A percentile compares a stretch with the other conserved stretches of the same genome.
Evolutionary conservation across 1,140 invertebrate species (phyloP).

Genomic region (Calosoma granatense): DNA sequence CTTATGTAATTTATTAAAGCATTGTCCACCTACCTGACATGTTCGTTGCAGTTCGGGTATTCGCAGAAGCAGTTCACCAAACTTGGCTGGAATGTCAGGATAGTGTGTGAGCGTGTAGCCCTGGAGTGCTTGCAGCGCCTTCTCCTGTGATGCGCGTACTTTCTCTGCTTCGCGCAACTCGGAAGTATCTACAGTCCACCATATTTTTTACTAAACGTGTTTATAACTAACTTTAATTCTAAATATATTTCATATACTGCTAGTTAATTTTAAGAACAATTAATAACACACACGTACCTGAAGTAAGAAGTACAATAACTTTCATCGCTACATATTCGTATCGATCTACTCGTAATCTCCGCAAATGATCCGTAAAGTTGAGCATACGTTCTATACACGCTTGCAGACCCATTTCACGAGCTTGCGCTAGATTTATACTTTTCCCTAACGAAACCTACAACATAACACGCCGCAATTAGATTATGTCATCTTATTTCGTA

Average conservation of each 20-base stretch:
- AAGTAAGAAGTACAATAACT: conserved; percentile 86
- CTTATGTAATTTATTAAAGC: conserved; percentile 9
- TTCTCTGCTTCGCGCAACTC: conserved; percentile 85
- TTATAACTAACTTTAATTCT: background rate
- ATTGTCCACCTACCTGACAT: conserved; percentile 61
- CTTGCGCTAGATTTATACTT: conserved; percentile 38
- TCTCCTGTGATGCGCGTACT: conserved; percentile 86
- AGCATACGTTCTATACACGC: conserved; percentile 89
- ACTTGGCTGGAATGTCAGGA: conserved; percentile 86
- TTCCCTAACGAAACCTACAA: conserved; percentile 31
- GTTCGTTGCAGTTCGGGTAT: conserved; percentile 91
- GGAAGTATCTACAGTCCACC: conserved; percentile 75
- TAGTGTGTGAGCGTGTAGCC: conserved; percentile 87
- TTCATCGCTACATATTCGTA: conserved; percentile 97
- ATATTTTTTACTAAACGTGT: too few species aligned
- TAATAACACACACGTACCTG: conserved; percentile 52
- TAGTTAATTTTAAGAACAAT: background rate
- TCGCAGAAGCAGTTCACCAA: conserved; percentile 83
- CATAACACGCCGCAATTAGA: too few species aligned
- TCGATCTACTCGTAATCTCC: conserved; percentile 82
- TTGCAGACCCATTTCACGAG: conserved; percentile 41
- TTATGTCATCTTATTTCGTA: too few species aligned
- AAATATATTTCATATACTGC: conserved; percentile 1
- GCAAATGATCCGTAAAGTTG: conserved; percentile 85
- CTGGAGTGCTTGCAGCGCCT: conserved; percentile 83